A percentile compares a stretch with the other conserved stretches of the same genome.
These are phyloP conservation scores for Drosophila algonquin DNA, from an alignment of 2,888 invertebrate genomes.

Conservation along the genomic window DNA sequence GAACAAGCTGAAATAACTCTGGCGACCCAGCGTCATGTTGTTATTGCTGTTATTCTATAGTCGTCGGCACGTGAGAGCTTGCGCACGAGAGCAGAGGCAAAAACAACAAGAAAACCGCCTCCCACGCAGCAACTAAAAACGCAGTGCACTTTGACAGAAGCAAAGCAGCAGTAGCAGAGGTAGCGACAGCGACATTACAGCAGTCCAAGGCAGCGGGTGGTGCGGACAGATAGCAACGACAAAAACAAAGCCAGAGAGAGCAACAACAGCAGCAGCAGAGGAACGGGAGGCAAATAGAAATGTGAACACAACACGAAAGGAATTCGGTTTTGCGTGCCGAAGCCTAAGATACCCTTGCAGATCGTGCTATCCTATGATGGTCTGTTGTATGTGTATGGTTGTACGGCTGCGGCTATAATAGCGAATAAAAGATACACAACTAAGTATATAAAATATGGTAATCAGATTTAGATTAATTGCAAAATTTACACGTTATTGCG, in stretches of 20 bases:
- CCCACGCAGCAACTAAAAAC: constrained; percentile 65
- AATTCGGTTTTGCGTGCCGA: background rate
- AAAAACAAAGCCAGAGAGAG: constrained; percentile 35
- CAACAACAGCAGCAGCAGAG: constrained; percentile 16
- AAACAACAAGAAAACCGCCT: constrained; percentile 30
- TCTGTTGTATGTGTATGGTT: too few relatives aligned
- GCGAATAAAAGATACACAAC: too few relatives aligned
- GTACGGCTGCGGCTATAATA: too few relatives aligned
- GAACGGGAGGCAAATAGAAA: constrained; percentile 53
- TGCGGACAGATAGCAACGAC: constrained; percentile 27
- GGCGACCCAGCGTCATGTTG: constrained; percentile 16
- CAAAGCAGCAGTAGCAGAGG: constrained; percentile 2
- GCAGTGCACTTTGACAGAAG: constrained; percentile 72
- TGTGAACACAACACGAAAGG: constrained; percentile 13
- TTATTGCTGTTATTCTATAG: constrained; percentile 17
- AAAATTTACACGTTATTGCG: too few relatives aligned
- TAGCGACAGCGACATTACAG: constrained; percentile 2
- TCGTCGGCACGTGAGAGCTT: constrained; percentile 46
- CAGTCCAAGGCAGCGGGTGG: constrained; percentile 4
- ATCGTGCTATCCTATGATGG: background rate
- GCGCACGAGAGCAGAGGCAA: constrained; percentile 62
- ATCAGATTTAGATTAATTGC: background rate
- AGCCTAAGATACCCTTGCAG: background rate
- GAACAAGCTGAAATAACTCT: background rate
- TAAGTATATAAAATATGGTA: too few relatives aligned